Base-by-base conservation (phyloP, 2,888 invertebrate genomes). In the Petrolisthes cinctipes region DNA sequence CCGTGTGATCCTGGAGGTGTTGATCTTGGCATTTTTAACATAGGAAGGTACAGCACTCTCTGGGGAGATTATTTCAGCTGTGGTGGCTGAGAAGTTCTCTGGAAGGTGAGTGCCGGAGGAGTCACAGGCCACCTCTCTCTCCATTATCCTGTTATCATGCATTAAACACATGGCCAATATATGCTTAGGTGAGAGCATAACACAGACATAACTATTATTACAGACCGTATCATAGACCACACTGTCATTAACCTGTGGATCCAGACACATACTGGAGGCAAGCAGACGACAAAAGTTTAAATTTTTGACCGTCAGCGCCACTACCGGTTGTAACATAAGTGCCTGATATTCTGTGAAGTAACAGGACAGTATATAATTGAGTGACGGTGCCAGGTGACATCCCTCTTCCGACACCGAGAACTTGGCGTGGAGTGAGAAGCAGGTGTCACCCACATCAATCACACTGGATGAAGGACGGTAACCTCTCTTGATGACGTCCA, bases 141-240 rank as follows among this genome's bases (percentile, higher is more conserved):
- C 76, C 73, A 87, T 61, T 17, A 87, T 83, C 54, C 80, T 78
- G 54, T 66, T 71, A 73, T 90, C 86, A 11, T 90, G 79, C 87
- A 90, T 90, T 68, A 87, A 89, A 54, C 90, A 90, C 86, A 90
- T 84, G 51, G 90, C 90, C 73, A 90, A 83, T 57, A 90, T 56
- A 71, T 90, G 90, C 37, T 90, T 89, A 56, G 89, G 88, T 56
- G 89, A 90, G 7, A 90, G 85, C 90, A 90, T 90, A 17, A 90
- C 88, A 71, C 90, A 90, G n/a, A 89, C 83, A 73, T 90, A 90
- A 80, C 89, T 89, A 75, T 86, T 86, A 66, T 89, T 89, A 57
- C 90, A 90, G 14, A 79, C 90, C 54, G 88, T 88, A 51, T 88
- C 88, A 71, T 88, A 88, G n/a, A 88, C 85, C 53, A 88, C 23